Evolutionary conservation across 2,113 vertebrate genomes (phyloP), one percentile per base, ranked within the genome.

Genomic region (Nothocercus nigrocapillus): DNA sequence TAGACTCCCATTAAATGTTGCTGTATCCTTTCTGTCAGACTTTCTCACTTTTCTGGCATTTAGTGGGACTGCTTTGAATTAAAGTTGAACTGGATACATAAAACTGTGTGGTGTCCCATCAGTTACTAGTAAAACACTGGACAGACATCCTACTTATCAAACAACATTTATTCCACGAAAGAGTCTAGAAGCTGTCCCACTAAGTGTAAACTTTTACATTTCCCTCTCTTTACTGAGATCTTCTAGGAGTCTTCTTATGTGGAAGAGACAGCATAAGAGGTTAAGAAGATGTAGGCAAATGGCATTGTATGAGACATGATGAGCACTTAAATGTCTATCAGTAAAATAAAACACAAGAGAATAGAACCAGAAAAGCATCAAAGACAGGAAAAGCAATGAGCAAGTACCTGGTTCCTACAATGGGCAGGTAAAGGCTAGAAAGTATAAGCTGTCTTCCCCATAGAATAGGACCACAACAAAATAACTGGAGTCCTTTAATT

Each of bases 361-460:
- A 83, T 51, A 85, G 88, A 93, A 75, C 47, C 32, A 82, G 76
- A 69, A 44, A 89, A 62, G n/a, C 68, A 81, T 66, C 44, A 68
- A 94, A 73, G 70, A 88, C 18, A 93, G 88, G 8, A 3, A 67
- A 94, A 95, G 94, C 81, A 87, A 82, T 27, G 44, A 96, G 67
- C 88, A 79, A 84, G 80, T 88, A 62, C 40, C 62, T 90, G 40
- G 36, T 47, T 90, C 61, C 45, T 87, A 18, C 68, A 83, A 45
- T 49, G 64, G 54, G 82, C 51, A 95, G 88, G 86, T 56, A 70
- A 94, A 44, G 47, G 22, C 91, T 85, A 77, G 61, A 93, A 95
- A 95, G 75, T 32, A 81, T 78, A 79, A 49, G 45, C 45, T 69
- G 16, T 79, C 76, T 94, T 88, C 79, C 64, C 84, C 53, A 95